Evolutionary conservation across 2,113 vertebrate genomes (phyloP), one percentile per base, ranked within the genome.

Genomic region (Takifugu flavidus): DNA sequence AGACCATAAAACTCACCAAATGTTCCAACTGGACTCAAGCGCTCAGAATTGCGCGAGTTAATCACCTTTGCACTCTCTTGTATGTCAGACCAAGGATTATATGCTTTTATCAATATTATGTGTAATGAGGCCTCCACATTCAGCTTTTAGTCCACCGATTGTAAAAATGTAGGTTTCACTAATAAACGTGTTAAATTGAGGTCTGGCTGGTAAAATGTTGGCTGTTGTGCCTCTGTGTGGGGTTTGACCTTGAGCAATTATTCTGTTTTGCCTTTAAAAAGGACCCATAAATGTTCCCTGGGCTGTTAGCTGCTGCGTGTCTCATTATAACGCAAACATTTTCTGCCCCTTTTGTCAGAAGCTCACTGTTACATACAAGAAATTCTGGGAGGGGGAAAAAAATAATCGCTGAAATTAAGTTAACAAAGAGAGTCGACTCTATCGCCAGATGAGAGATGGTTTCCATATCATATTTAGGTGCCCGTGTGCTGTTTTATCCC

Each of bases 371-470:
- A 67, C 60, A 61, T 63, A 44, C 59, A 72, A 51, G 31, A 50
- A 75, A 64, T 69, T 60, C 62, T 42, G 44, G 53, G n/a, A 25
- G 25, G 51, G 53, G 77, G 77, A 59, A 49, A 56, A 4, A 6
- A 68, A 82, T 85, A 84, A 89, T 86, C 75, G 74, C 77, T 78
- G 76, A 77, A 73, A 84, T 83, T 82, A 87, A 82, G 77, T 87
- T 82, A 83, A 86, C 86, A 73, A 78, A 77, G 83, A 84, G 82
- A 83, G 80, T 82, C 62, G 28, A 70, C 75, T 87, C 85, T 75
- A 82, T 86, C 70, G 61, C 73, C 66, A 53, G 55, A 82, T 77
- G 86, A 83, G 73, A 85, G 83, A 86, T 77, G 58, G 79, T 82
- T 87, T 82, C 67, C 72, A 79, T 77, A 82, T 82, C 74, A 85